These are phyloP conservation scores for Aphelenchoides fujianensis DNA, from an alignment of 1,140 invertebrate species.

Conservation along the genomic window DNA sequence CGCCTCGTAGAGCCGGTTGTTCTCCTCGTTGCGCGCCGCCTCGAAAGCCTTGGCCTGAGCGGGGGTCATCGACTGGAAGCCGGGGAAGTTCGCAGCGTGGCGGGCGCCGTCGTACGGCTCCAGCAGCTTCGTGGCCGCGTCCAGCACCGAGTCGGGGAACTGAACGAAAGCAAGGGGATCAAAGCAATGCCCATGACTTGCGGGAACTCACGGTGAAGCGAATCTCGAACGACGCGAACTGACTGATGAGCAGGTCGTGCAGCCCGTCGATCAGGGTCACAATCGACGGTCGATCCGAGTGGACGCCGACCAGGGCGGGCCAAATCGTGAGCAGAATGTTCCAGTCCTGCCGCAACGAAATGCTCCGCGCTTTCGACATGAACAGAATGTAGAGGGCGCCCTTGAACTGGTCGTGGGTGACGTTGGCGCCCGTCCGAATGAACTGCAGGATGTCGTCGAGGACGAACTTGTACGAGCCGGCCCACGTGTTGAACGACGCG, in stretches of 20 bases:
- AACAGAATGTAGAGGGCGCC: constrained; percentile 76
- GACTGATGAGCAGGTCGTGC: constrained; percentile 64
- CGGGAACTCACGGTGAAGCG: constrained; percentile 42
- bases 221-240: constrained; percentile 66
- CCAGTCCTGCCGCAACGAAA: constrained; percentile 76
- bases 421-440: constrained; percentile 67
- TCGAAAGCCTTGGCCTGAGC: constrained; percentile 33
- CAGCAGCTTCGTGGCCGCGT: constrained; percentile 26
- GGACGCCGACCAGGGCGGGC: constrained; percentile 69
- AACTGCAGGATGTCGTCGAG: constrained; percentile 68
- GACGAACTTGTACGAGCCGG: constrained; percentile 69
- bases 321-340: constrained; percentile 71
- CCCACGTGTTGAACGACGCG: constrained; percentile 65
- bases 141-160: constrained; percentile 45
- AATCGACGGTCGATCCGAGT: constrained; percentile 78
- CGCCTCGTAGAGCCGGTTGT: constrained; percentile 38
- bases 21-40: constrained; percentile 40
- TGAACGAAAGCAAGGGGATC: constrained; percentile 35
- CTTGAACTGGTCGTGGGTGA: constrained; percentile 74
- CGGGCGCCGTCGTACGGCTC: constrained; percentile 33
- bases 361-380: constrained; percentile 68
- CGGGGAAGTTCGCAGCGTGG: constrained; percentile 23
- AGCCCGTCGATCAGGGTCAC: constrained; percentile 72
- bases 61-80: constrained; percentile 13
- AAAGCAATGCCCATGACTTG: not conserved